Evolutionary conservation across 2,797 vertebrate genomes (phyloP).

Genomic region (Ctenopoma multispine): DNA sequence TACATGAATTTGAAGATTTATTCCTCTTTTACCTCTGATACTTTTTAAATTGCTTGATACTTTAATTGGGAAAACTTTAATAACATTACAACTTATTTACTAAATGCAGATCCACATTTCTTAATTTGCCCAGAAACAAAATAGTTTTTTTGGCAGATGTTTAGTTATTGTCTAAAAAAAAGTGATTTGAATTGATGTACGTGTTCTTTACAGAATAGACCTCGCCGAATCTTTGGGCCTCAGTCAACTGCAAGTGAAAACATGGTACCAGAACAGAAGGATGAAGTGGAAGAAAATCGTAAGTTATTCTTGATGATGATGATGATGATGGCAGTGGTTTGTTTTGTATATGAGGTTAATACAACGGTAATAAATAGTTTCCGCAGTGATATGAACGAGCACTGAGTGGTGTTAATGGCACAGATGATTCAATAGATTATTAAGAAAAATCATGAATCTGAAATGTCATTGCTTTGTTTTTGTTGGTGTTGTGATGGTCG

Average conservation of each 20-base stretch:
- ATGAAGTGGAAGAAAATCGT: conserved; percentile 99
- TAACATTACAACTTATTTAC: too few species aligned
- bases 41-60: too few species aligned
- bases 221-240: conserved; percentile 97
- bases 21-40: too few species aligned
- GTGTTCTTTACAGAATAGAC: conserved; percentile 90
- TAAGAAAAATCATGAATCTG: too few species aligned
- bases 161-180: not conserved
- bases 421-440: too few species aligned
- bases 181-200: not conserved
- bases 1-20: too few species aligned
- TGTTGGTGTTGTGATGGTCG: not conserved
- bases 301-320: conserved; percentile 75
- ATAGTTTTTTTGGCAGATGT: too few species aligned
- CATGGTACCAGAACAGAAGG: conserved; percentile 98
- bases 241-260: conserved; percentile 98
- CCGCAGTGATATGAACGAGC: too few species aligned
- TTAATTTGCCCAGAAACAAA: too few species aligned
- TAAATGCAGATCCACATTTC: too few species aligned
- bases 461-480: too few species aligned
- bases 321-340: not conserved
- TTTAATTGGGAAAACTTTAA: too few species aligned
- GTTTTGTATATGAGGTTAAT: not conserved
- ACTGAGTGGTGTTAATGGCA: not conserved
- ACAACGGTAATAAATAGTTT: not conserved